Base-by-base conservation (phyloP, 2,113 vertebrate genomes). In the Gnathonemus longibarbis region DNA sequence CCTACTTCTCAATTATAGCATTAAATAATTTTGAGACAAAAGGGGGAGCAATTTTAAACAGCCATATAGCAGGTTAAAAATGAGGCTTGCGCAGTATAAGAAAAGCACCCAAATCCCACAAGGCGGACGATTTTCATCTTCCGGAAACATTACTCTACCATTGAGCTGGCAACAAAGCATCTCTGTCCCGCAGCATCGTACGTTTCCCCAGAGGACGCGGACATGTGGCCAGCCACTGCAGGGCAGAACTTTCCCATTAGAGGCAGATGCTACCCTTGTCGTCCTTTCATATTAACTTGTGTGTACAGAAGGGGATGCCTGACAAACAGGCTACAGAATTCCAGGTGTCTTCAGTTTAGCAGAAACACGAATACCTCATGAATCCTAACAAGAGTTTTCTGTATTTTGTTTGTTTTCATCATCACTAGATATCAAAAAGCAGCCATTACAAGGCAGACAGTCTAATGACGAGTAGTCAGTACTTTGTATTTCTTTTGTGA, bases 1-100 rank as follows among this genome's bases (percentile, higher is more conserved):
- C 74, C 74, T 80, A 42, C 74, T 80, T 80, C 35, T 17, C 74
- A 80, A 80, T 80, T 80, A 80, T 80, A 80, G 74, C 74, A 80
- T 46, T 46, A 46, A 84, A 45, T 84, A 84, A 84, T 84, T 84
- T 84, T 45, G 39, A 84, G 42, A 84, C 62, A 31, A 84, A 84
- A 48, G 21, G 83, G 8, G 83, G 8, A 45, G 9, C 7, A 48
- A 84, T 53, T 52, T 52, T 49, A 49, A 86, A 27, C 46, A 53
- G 85, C 49, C 27, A 31, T 31, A 87, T 52, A 87, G 17, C 85
- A 87, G 49, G 49, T 87, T 84, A 48, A n/a, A 48, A 46, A 84
- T 46, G 10, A 84, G 39, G 83, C 9, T 24, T 84, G 45, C 9
- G 21, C 17, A 48, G 83, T 45, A 84, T 84, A 46, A 84, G 42